Base-by-base conservation (phyloP, 2,797 vertebrate genomes). In the Craterocephalus amniculus region DNA sequence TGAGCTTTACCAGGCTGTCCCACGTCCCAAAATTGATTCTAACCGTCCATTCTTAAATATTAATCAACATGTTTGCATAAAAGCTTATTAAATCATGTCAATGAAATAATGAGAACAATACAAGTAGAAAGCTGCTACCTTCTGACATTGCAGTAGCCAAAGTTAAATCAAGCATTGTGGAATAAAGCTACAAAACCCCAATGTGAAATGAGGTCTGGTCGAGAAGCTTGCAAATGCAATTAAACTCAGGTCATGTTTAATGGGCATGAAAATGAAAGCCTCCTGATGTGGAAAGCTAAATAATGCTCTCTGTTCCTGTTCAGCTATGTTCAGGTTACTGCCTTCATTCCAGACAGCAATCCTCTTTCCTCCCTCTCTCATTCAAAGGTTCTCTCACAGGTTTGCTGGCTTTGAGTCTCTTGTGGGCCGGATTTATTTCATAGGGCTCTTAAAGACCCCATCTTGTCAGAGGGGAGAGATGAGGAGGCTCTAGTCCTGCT, bases 181-280 rank as follows among this genome's bases (percentile, higher is more conserved):
- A 58, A 86, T 79, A 78, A 48, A 76, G 75, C 64, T 69, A 70
- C 49, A 58, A 71, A 81, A 57, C 63, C 72, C 63, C 62, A 76
- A 88, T 83, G 79, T 82, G 56, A 84, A 88, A 84, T 62, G 61
- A 86, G 66, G 82, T 77, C 80, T 88, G 70, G 82, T 78, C n/a
- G 74, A 84, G 48, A 75, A 83, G 73, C 66, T 77, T 80, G 83
- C 57, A 83, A 86, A 91, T 80, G 84, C 79, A 88, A 90, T 90
- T 90, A 92, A 78, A 90, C 79, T 84, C 58, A 63, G 83, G 81
- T 88, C 85, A 83, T 87, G 83, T 90, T 91, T 87, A 89, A 84
- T 88, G 85, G 87, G 80, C 79, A 85, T 71, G 78, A 74, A 88
- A 90, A 90, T 88, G 79, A 86, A 89, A 90, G 84, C 63, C 73